Conservation (phyloP, 2,888 invertebrate species). For the Andrena flavipes region DNA sequence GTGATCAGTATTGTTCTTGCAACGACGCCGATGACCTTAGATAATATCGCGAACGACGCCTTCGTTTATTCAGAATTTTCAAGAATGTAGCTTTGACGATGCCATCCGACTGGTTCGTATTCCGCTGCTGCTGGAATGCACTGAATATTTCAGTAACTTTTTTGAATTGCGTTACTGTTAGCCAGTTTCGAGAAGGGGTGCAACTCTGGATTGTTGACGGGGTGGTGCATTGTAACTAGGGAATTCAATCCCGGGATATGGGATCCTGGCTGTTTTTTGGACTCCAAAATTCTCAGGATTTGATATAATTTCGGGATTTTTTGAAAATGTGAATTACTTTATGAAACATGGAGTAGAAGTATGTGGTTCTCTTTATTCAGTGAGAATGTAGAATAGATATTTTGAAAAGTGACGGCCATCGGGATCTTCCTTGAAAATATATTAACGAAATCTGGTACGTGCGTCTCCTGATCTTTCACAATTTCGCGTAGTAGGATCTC, state of each 20-base stretch:
- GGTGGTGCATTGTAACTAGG: no score
- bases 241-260: no score
- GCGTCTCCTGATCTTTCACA: neutral
- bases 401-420: neutral
- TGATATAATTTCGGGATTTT: no score
- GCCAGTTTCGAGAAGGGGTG: no score
- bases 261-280: no score
- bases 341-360: neutral
- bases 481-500: neutral
- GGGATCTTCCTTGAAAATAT: neutral
- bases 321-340: no score
- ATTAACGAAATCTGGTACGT: slow-evolving; percentile 14
- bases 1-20: slow-evolving; percentile 2
- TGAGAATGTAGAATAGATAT: neutral
- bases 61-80: neutral
- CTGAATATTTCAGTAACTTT: no score
- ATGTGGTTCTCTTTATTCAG: neutral
- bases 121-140: no score
- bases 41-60: neutral
- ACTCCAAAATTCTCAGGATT: no score
- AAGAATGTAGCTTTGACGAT: neutral
- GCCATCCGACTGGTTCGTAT: neutral
- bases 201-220: no score
- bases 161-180: no score
- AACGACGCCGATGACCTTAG: neutral